These are phyloP conservation scores for Pangasianodon hypophthalmus DNA, from an alignment of 2,113 vertebrate species.

Conservation along the genomic window DNA sequence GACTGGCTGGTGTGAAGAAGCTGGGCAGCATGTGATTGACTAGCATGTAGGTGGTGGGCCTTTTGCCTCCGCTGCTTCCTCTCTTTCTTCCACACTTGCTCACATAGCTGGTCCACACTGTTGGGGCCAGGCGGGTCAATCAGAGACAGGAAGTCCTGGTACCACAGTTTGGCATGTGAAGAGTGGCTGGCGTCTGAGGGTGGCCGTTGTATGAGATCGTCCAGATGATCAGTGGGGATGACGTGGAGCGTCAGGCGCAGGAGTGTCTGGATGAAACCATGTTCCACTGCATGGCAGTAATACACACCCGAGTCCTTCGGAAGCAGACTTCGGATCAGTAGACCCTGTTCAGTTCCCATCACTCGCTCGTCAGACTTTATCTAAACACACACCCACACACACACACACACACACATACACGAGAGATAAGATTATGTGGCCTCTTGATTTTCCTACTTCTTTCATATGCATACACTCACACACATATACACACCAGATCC, in stretches of 20 bases:
- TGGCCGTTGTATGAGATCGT: constrained; percentile 86
- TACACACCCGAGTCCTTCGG: constrained; percentile 87
- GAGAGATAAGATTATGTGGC: not conserved
- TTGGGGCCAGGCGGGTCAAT: constrained; percentile 95
- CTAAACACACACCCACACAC: constrained; percentile 64
- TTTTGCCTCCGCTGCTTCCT: constrained; percentile 89
- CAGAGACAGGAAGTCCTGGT: constrained; percentile 96
- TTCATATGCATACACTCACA: not conserved
- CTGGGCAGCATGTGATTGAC: constrained; percentile 70
- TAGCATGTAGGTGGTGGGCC: constrained; percentile 67
- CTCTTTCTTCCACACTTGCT: constrained; percentile 98
- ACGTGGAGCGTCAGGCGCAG: constrained; percentile 91
- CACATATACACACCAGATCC: not conserved
- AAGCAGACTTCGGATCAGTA: constrained; percentile 86
- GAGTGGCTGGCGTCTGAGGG: constrained; percentile 65
- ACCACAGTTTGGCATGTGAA: constrained; percentile 91
- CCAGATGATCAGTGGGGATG: constrained; percentile 89
- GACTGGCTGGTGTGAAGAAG: constrained; percentile 69
- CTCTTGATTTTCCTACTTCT: not conserved
- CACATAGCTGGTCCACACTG: constrained; percentile 96
- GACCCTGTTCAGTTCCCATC: constrained; percentile 88
- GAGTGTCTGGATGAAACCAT: constrained; percentile 94
- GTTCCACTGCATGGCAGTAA: constrained; percentile 91
- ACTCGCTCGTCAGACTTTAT: constrained; percentile 84
- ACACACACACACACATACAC: constrained; percentile 15